Percentiles rank a stretch among this genome's conserved stretches.
These are phyloP conservation scores for Brachionus angularis DNA, from an alignment of 1,140 invertebrate species.

Conservation along the genomic window DNA sequence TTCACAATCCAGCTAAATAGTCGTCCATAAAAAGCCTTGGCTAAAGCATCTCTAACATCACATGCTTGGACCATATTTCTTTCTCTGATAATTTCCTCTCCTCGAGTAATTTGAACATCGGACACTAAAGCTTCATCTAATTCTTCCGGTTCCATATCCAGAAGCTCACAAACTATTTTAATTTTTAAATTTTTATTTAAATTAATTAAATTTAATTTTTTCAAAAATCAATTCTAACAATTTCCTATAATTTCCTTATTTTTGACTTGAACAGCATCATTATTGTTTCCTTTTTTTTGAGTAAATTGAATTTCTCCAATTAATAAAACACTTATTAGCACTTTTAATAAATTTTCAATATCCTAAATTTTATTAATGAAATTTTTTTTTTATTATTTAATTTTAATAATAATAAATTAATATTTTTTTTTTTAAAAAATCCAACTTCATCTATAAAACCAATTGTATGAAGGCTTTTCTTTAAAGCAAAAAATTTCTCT, in stretches of 20 bases:
- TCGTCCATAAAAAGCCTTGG: conserved; percentile 94
- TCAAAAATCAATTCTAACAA: background rate
- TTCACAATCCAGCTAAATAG: conserved; percentile 93
- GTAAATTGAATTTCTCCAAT: conserved; percentile 42
- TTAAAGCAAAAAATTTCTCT: conserved; percentile 16
- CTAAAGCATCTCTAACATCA: conserved; percentile 94
- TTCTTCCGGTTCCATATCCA: conserved; percentile 45
- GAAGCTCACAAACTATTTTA: conserved; percentile 39
- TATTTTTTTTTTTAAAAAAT: background rate
- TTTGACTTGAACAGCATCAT: conserved; percentile 37
- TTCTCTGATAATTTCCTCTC: conserved; percentile 45
- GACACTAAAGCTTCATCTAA: conserved; percentile 45
- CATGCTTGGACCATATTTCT: conserved; percentile 62
- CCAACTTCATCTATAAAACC: conserved; percentile 33
- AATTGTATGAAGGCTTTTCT: conserved; percentile 28
- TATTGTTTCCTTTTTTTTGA: conserved; percentile 42
- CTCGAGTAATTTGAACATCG: conserved; percentile 38
- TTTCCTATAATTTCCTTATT: conserved; percentile 37
- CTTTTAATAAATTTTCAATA: conserved; percentile 40
- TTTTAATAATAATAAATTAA: no score
- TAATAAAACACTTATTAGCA: conserved; percentile 22
- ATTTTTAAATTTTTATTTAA: no score
- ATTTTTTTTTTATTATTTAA: no score
- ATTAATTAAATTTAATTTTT: background rate
- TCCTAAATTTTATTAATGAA: background rate